These are phyloP conservation scores for Manis javanica DNA, from an alignment of 2,797 vertebrate genomes.

Conservation along the genomic window DNA sequence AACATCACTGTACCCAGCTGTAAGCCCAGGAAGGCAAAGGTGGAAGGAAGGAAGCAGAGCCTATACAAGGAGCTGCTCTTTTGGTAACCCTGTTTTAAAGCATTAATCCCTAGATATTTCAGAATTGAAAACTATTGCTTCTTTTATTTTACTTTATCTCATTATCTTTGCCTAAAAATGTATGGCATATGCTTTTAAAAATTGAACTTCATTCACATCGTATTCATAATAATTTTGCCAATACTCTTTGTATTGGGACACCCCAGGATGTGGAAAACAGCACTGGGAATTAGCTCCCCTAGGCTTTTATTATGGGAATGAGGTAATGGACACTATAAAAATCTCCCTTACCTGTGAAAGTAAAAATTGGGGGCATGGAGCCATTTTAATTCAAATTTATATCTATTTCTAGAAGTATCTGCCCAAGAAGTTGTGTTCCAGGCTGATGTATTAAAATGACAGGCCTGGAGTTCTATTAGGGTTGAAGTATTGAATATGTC, in stretches of 20 bases:
- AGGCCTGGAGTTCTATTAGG: neutral
- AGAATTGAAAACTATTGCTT: constrained; percentile 7
- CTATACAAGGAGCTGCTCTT: neutral
- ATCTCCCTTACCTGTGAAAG: neutral
- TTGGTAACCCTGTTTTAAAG: constrained; percentile 33
- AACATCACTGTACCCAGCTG: neutral
- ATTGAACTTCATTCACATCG: constrained; percentile 19
- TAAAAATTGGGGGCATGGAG: neutral
- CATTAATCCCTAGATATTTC: neutral
- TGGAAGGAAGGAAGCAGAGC: neutral
- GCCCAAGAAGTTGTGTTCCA: neutral
- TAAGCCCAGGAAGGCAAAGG: neutral
- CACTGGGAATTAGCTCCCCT: neutral
- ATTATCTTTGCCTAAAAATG: constrained; percentile 39
- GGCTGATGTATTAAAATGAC: neutral
- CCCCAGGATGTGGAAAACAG: neutral
- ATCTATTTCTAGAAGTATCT: constrained; percentile 31
- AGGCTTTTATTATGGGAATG: neutral
- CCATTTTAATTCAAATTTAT: constrained; percentile 53
- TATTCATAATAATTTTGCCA: neutral
- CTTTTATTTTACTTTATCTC: constrained; percentile 19
- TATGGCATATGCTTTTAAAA: constrained; percentile 5
- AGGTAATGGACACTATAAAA: neutral
- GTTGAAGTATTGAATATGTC: neutral
- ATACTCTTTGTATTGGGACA: neutral